phyloP scores from a whole-genome alignment of 1,140 invertebrate genomes.

The Trichonephila inaurata region DNA sequence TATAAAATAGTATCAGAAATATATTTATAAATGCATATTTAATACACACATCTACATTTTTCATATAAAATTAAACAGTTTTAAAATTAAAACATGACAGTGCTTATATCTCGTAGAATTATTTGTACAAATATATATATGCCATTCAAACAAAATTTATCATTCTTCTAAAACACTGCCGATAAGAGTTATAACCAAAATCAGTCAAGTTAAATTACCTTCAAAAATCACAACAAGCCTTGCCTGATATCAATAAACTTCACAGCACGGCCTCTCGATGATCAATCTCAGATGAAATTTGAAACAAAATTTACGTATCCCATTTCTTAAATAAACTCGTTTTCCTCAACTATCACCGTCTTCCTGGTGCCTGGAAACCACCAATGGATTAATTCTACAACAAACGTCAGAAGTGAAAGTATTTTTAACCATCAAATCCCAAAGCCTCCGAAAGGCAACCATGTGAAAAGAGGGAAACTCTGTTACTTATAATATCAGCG shows the following conservation, averaged over 20 bases:
- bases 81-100: no score
- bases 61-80: no score
- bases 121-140: no score
- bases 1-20: no score
- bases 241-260: background rate
- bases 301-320: background rate
- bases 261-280: background rate
- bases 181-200: no score
- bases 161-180: no score
- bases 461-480: background rate
- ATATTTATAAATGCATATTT: no score
- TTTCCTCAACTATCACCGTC: background rate
- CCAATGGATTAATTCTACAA: background rate
- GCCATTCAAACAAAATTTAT: no score
- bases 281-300: background rate
- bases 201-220: no score
- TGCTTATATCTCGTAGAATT: no score
- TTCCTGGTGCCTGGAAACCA: background rate
- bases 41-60: no score
- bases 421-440: slow-evolving; percentile 10
- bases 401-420: background rate
- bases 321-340: background rate
- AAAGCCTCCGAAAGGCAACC: background rate
- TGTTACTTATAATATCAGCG: background rate
- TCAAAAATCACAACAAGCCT: background rate